These are phyloP conservation scores for Corythornis leucogaster DNA, from an alignment of 2,797 vertebrate genomes.

Conservation along the genomic window DNA sequence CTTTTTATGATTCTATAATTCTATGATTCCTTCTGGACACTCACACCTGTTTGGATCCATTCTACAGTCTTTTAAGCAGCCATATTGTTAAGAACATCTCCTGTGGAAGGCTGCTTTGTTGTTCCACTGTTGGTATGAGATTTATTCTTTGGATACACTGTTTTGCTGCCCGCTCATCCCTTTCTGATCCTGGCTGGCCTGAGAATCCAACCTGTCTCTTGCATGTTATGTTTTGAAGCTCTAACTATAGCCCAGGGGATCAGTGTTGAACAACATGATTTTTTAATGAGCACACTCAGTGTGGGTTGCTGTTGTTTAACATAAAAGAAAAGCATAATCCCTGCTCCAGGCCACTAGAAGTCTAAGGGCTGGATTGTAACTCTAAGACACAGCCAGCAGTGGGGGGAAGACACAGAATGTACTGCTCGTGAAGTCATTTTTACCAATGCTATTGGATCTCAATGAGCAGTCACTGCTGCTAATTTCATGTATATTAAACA, in stretches of 20 bases:
- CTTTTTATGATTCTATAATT: too few species aligned
- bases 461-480: neutral
- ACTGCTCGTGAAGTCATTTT: constrained; percentile 33
- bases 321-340: constrained; percentile 61
- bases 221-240: neutral
- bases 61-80: neutral
- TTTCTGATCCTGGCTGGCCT: neutral
- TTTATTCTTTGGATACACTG: neutral
- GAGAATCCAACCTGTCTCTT: constrained; percentile 16
- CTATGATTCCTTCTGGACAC: neutral
- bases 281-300: constrained; percentile 60
- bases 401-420: neutral
- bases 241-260: constrained; percentile 47
- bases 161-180: neutral
- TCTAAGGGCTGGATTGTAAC: constrained; percentile 34
- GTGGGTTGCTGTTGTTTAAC: constrained; percentile 59
- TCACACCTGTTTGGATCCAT: neutral
- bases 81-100: neutral
- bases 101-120: neutral
- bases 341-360: constrained; percentile 34
- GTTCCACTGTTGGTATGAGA: accelerated
- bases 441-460: neutral
- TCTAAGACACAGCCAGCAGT: neutral
- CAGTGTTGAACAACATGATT: constrained; percentile 52
- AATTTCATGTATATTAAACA: neutral